Evolutionary conservation across 2,888 invertebrate species (phyloP).

Genomic region (Zygaena filipendulae): DNA sequence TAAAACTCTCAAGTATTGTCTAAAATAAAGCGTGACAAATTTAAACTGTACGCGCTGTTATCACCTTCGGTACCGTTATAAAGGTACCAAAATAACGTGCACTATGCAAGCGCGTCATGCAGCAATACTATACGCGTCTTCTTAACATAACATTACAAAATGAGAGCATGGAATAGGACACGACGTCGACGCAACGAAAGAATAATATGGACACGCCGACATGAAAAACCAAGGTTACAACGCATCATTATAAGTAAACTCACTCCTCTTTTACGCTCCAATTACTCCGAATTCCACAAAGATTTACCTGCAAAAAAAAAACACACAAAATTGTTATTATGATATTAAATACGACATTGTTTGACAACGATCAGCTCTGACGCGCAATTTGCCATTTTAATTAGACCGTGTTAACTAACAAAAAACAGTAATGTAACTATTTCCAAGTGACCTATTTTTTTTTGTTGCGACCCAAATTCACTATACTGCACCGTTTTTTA

Average conservation of each 20-base stretch:
- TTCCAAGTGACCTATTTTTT: slow-evolving; percentile 58
- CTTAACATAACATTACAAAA: slow-evolving; percentile 33
- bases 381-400: slow-evolving; percentile 36
- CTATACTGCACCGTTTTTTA: slow-evolving; percentile 43
- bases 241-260: too few relatives aligned
- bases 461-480: slow-evolving; percentile 50
- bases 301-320: slow-evolving; percentile 50
- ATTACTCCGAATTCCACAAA: slow-evolving; percentile 18
- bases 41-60: slow-evolving; percentile 48
- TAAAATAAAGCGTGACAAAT: slow-evolving; percentile 53
- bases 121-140: slow-evolving; percentile 45
- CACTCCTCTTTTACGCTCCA: slow-evolving; percentile 8
- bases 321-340: slow-evolving; percentile 25
- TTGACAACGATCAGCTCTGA: slow-evolving; percentile 13
- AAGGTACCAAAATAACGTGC: slow-evolving; percentile 42
- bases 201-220: slow-evolving; percentile 25
- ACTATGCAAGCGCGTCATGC: slow-evolving; percentile 36
- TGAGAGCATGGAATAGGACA: slow-evolving; percentile 32
- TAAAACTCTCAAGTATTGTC: slow-evolving; percentile 29
- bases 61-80: slow-evolving; percentile 59
- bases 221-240: too few relatives aligned
- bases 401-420: slow-evolving; percentile 58
- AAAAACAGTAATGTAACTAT: slow-evolving; percentile 43
- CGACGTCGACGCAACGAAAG: slow-evolving; percentile 20
- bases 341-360: slow-evolving; percentile 7